Evolutionary conservation across 2,113 vertebrate genomes (phyloP).

Genomic region (Datnioides undecimradiatus): DNA sequence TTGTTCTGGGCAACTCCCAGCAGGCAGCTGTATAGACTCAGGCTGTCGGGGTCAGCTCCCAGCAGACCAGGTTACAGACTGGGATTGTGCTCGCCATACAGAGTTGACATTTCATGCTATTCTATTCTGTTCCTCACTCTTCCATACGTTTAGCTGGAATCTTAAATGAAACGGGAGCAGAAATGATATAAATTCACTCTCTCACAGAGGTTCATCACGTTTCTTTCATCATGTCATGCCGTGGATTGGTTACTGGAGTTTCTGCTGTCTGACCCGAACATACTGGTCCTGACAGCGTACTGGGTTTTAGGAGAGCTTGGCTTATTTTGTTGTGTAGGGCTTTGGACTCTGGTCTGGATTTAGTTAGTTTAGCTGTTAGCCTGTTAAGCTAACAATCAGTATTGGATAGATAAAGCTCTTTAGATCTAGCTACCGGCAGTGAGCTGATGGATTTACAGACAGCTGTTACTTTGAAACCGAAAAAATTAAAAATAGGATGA

Average conservation of each 20-base stretch:
- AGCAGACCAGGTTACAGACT: neutral
- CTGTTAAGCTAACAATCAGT: neutral
- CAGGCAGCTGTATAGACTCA: conserved; percentile 5
- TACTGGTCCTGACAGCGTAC: too few relatives aligned
- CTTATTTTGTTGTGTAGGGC: too few relatives aligned
- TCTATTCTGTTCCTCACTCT: neutral
- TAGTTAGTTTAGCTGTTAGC: neutral
- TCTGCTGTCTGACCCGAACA: too few relatives aligned
- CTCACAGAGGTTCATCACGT: too few relatives aligned
- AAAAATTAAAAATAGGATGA: neutral
- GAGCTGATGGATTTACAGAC: neutral
- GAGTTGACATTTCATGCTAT: neutral
- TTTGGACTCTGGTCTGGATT: too few relatives aligned
- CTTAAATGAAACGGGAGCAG: too few relatives aligned
- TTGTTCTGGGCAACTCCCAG: conserved; percentile 27
- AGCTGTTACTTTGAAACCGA: neutral
- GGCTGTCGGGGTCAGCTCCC: conserved; percentile 3
- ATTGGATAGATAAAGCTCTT: neutral
- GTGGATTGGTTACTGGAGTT: too few relatives aligned
- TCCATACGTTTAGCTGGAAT: neutral
- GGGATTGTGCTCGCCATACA: neutral
- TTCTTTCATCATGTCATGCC: too few relatives aligned
- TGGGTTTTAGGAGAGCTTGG: too few relatives aligned
- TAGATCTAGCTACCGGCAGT: too few relatives aligned
- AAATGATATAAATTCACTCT: too few relatives aligned